These are phyloP conservation scores for Cheilosia scutellata DNA, from an alignment of 2,888 invertebrate genomes.

Conservation along the genomic window DNA sequence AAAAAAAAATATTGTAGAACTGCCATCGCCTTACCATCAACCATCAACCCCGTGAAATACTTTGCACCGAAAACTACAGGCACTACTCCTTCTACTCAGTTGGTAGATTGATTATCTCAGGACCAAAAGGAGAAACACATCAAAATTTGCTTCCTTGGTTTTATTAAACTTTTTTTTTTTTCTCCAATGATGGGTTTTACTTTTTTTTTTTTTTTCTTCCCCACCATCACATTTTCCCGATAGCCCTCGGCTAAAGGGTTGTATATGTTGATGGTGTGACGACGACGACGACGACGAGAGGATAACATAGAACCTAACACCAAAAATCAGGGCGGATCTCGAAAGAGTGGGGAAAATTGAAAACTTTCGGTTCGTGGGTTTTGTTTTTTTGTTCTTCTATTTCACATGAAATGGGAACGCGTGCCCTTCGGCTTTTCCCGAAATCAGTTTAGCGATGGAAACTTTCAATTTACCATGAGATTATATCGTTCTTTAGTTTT, in stretches of 20 bases:
- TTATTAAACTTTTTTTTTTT: constrained; percentile 50
- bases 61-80: background rate
- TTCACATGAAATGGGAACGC: constrained; percentile 60
- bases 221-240: constrained; percentile 47
- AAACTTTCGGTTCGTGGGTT: constrained; percentile 52
- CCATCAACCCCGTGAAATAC: background rate
- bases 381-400: constrained; percentile 4
- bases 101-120: constrained; percentile 65
- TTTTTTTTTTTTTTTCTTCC: constrained; percentile 38
- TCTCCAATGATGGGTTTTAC: constrained; percentile 28
- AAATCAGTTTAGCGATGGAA: constrained; percentile 73
- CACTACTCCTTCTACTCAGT: background rate
- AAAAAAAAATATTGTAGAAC: background rate
- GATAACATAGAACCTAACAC: constrained; percentile 46
- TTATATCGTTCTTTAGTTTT: constrained; percentile 56
- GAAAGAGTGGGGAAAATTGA: constrained; percentile 32
- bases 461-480: constrained; percentile 75
- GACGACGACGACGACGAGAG: constrained; percentile 44
- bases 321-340: constrained; percentile 4
- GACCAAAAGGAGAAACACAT: constrained; percentile 54
- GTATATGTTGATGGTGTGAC: constrained; percentile 42
- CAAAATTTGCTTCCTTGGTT: constrained; percentile 58
- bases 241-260: constrained; percentile 69
- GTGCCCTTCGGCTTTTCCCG: constrained; percentile 64
- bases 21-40: background rate